Conservation (phyloP, 37 sponge, comb jelly and placozoan species). For the Eunapius fragilis region DNA sequence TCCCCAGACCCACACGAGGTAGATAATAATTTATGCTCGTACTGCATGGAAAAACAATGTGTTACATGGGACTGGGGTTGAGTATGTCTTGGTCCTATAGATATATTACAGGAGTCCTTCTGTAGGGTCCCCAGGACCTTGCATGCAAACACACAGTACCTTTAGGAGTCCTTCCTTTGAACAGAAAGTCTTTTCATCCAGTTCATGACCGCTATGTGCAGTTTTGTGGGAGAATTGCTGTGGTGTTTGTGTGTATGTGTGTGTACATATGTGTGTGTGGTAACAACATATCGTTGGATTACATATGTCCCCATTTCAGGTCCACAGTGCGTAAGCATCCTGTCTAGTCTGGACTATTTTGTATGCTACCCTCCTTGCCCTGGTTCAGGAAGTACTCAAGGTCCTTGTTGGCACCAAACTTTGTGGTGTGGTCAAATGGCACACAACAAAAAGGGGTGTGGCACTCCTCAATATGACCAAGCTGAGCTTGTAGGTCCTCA, state of each 20-base stretch:
- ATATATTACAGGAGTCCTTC: too few species aligned
- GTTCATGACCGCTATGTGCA: slow-evolving; percentile 54
- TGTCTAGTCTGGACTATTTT: slow-evolving; percentile 51
- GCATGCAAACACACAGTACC: slow-evolving; percentile 15
- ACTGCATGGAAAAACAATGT: too few species aligned
- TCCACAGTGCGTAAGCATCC: too few species aligned
- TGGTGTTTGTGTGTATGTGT: background rate
- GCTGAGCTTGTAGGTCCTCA: slow-evolving; percentile 51
- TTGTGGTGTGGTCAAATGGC: slow-evolving; percentile 46
- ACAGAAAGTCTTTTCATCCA: slow-evolving; percentile 48
- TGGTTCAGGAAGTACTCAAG: slow-evolving; percentile 40
- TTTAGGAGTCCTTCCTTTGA: slow-evolving; percentile 31
- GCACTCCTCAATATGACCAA: slow-evolving; percentile 35
- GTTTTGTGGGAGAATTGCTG: slow-evolving; percentile 23
- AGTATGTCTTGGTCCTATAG: too few species aligned
- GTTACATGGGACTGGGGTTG: too few species aligned
- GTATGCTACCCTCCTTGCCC: slow-evolving; percentile 7
- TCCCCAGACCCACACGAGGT: too few species aligned
- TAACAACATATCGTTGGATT: too few species aligned
- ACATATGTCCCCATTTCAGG: too few species aligned
- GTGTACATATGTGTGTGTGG: background rate
- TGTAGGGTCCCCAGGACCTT: too few species aligned
- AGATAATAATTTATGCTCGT: too few species aligned
- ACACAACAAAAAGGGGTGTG: slow-evolving; percentile 65
- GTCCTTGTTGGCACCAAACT: slow-evolving; percentile 26